These are phyloP conservation scores for Sprattus sprattus DNA, from an alignment of 2,113 vertebrate genomes.

Conservation along the genomic window DNA sequence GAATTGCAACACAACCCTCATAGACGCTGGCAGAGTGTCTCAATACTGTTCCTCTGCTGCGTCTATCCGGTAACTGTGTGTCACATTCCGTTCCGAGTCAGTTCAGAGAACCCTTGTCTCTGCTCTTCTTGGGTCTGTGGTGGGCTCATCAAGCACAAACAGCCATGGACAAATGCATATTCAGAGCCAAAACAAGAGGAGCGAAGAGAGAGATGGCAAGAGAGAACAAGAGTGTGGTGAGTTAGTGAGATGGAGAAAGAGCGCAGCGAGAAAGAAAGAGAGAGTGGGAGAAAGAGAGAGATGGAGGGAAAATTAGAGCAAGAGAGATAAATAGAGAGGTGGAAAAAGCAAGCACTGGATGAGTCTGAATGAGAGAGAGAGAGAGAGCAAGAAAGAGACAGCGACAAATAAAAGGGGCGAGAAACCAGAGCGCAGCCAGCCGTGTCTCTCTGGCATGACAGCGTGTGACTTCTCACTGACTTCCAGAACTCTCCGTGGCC, in stretches of 20 bases:
- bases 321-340: neutral
- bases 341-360: neutral
- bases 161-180: neutral
- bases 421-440: constrained; percentile 55
- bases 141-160: neutral
- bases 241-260: neutral
- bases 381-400: neutral
- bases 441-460: constrained; percentile 62
- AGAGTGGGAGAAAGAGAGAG: neutral
- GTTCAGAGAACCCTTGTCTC: neutral
- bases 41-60: neutral
- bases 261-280: neutral
- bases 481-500: constrained; percentile 66
- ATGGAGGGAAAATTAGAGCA: neutral
- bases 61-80: neutral
- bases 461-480: constrained; percentile 72
- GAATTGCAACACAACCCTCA: neutral
- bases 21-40: neutral
- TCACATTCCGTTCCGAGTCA: constrained; percentile 17
- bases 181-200: neutral
- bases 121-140: neutral
- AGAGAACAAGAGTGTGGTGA: neutral
- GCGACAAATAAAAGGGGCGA: neutral
- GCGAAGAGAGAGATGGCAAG: neutral
- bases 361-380: neutral